phyloP scores from a whole-genome alignment of 2,113 vertebrate species.

The Cebus imitator region DNA sequence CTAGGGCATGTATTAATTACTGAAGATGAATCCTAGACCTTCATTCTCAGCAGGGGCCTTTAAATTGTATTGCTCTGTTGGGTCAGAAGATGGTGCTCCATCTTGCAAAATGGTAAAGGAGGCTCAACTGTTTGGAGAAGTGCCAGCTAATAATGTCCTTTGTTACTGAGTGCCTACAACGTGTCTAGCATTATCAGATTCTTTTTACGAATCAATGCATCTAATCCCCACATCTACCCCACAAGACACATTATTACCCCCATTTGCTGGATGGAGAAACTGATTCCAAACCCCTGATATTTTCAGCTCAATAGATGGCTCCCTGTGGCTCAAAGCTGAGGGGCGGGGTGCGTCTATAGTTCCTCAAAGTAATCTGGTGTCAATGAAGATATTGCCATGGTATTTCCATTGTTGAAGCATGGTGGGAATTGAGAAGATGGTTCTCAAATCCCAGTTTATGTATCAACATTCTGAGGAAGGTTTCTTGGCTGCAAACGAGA shows the following conservation, averaged over 20 bases:
- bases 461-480: not conserved
- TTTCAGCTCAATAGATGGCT: not conserved
- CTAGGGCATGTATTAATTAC: conserved; percentile 78
- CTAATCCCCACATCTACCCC: not conserved
- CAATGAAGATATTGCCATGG: not conserved
- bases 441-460: not conserved
- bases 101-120: conserved; percentile 71
- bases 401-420: not conserved
- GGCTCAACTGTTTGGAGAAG: not conserved
- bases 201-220: not conserved
- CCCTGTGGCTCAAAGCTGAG: not conserved
- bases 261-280: not conserved
- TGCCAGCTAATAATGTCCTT: not conserved
- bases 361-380: not conserved
- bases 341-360: not conserved
- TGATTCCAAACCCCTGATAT: not conserved
- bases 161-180: not conserved
- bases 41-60: conserved; percentile 47
- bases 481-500: not conserved
- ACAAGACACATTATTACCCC: not conserved
- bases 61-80: conserved; percentile 56
- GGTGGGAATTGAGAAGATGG: not conserved
- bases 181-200: not conserved
- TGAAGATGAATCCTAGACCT: conserved; percentile 75
- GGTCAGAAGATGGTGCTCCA: conserved; percentile 78